These are phyloP conservation scores for Morone chrysops DNA, from an alignment of 2,113 vertebrate genomes.

Conservation along the genomic window DNA sequence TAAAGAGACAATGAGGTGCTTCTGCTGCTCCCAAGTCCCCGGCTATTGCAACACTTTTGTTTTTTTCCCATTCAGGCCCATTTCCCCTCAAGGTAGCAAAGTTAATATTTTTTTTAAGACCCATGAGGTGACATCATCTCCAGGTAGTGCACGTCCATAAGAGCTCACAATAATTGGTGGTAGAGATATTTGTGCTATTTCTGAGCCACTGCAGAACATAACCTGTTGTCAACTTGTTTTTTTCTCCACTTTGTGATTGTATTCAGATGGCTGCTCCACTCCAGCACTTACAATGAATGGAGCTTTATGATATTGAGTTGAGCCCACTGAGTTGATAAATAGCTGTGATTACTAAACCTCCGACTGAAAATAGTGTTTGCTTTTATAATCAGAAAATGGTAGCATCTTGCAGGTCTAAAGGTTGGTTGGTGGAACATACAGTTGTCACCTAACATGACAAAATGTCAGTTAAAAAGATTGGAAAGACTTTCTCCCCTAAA, in stretches of 20 bases:
- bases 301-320: background rate
- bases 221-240: slow-evolving; percentile 27
- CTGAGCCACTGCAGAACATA: slow-evolving; percentile 19
- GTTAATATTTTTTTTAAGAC: slow-evolving; percentile 72
- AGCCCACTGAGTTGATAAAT: slow-evolving; percentile 37
- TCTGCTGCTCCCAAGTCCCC: slow-evolving; percentile 19
- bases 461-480: background rate
- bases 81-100: slow-evolving; percentile 48
- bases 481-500: background rate
- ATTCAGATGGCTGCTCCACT: background rate
- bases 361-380: background rate
- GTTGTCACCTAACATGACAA: slow-evolving; percentile 4
- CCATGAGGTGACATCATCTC: slow-evolving; percentile 49
- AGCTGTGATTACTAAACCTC: slow-evolving; percentile 24
- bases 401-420: slow-evolving; percentile 4
- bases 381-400: slow-evolving; percentile 9
- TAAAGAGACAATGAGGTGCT: slow-evolving; percentile 41
- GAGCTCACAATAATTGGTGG: slow-evolving; percentile 34
- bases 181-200: slow-evolving; percentile 37
- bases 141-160: slow-evolving; percentile 26
- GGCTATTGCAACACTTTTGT: slow-evolving; percentile 37
- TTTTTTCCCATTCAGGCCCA: slow-evolving; percentile 53
- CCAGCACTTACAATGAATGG: slow-evolving; percentile 13
- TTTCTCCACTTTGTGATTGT: slow-evolving; percentile 11
- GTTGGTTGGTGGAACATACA: slow-evolving; percentile 14